These are phyloP conservation scores for Antrozous pallidus DNA, from an alignment of 2,797 vertebrate genomes.

Conservation along the genomic window DNA sequence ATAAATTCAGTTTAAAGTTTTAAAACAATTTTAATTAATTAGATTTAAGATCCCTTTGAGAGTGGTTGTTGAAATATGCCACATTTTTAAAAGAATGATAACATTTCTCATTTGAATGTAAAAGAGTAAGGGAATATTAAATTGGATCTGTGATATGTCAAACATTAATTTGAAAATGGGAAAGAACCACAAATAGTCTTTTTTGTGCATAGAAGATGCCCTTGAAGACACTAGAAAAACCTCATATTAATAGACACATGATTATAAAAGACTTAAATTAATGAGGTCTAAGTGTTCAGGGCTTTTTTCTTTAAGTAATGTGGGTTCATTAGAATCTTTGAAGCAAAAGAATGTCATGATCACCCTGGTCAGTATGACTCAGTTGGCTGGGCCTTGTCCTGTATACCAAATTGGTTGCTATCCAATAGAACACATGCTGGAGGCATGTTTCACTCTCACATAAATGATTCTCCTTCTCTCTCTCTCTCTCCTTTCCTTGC, in stretches of 20 bases:
- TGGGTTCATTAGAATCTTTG: not conserved
- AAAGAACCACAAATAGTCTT: not conserved
- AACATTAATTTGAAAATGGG: conserved; percentile 40
- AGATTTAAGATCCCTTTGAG: conserved; percentile 26
- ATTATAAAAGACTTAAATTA: not conserved
- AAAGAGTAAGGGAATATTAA: conserved; percentile 39
- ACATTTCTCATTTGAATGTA: conserved; percentile 27
- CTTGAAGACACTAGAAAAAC: not conserved
- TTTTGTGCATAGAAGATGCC: not conserved
- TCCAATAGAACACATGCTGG: not conserved
- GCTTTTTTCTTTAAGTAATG: not conserved
- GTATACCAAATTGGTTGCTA: not conserved
- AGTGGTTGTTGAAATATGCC: conserved; percentile 13
- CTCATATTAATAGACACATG: not conserved
- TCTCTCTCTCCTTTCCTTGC: not conserved
- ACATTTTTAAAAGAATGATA: not conserved
- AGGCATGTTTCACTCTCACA: not conserved
- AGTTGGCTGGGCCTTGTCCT: not conserved
- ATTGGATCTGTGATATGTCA: not conserved
- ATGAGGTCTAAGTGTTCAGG: not conserved
- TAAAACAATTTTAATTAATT: conserved; percentile 57
- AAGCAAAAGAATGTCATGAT: not conserved
- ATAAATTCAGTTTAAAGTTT: conserved; percentile 44
- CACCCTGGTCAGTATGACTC: not conserved
- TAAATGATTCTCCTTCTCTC: not conserved